Percentiles rank a stretch among this genome's conserved stretches.
These are phyloP conservation scores for Drosophila mimica DNA, from an alignment of 2,888 invertebrate species.

Conservation along the genomic window DNA sequence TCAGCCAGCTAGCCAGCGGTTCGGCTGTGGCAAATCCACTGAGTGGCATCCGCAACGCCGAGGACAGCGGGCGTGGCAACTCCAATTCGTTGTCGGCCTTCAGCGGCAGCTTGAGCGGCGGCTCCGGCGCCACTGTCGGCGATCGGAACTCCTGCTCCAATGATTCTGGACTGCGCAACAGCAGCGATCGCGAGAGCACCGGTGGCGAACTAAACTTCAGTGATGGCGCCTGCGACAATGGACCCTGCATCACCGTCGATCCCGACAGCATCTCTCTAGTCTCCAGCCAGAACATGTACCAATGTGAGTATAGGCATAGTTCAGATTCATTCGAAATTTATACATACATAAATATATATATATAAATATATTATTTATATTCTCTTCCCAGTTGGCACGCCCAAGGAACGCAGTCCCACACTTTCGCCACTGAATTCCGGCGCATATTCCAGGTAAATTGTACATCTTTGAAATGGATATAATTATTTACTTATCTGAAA, in stretches of 20 bases:
- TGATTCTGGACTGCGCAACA: slow-evolving; percentile 92
- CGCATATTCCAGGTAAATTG: slow-evolving; percentile 89
- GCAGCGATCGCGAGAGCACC: slow-evolving; percentile 92
- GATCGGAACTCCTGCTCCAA: slow-evolving; percentile 94
- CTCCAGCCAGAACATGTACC: slow-evolving; percentile 85
- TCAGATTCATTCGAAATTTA: not conserved
- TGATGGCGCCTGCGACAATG: slow-evolving; percentile 87
- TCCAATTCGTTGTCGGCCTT: slow-evolving; percentile 88
- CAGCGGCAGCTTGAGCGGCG: slow-evolving; percentile 83
- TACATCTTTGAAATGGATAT: not conserved
- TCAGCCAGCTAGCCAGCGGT: slow-evolving; percentile 85
- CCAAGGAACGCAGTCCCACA: slow-evolving; percentile 93
- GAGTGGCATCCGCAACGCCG: slow-evolving; percentile 88
- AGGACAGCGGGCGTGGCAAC: slow-evolving; percentile 89
- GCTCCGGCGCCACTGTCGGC: slow-evolving; percentile 85
- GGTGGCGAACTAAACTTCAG: slow-evolving; percentile 92
- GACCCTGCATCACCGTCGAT: slow-evolving; percentile 85
- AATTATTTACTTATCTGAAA: not conserved
- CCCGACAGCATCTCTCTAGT: slow-evolving; percentile 85
- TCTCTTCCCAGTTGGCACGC: slow-evolving; percentile 88
- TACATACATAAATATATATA: not conserved
- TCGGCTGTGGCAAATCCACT: slow-evolving; percentile 86
- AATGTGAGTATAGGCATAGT: slow-evolving; percentile 81
- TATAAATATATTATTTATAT: not conserved
- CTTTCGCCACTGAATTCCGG: slow-evolving; percentile 91